These are phyloP conservation scores for Catharus ustulatus DNA, from an alignment of 2,797 vertebrate species.

Conservation along the genomic window DNA sequence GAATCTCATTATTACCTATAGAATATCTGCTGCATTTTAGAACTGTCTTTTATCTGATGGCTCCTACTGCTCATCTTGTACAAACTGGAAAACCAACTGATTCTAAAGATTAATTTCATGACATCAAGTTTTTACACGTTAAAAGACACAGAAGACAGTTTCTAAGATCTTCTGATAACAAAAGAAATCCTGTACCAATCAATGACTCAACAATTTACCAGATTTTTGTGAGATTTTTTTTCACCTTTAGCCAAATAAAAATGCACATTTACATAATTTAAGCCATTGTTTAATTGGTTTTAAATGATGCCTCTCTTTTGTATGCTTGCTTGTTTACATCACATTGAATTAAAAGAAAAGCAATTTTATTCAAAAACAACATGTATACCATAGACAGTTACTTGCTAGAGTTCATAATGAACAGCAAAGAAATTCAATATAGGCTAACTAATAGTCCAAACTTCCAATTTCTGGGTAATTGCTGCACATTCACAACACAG, in stretches of 20 bases:
- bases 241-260: neutral
- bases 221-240: neutral
- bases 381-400: neutral
- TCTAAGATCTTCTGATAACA: neutral
- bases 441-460: neutral
- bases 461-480: neutral
- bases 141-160: neutral
- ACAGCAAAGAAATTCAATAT: neutral
- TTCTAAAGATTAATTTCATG: constrained; percentile 18
- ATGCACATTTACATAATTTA: neutral
- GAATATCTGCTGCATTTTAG: constrained; percentile 1
- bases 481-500: neutral
- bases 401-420: neutral
- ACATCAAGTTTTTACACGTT: neutral
- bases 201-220: neutral
- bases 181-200: neutral
- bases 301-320: neutral
- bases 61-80: neutral
- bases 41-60: constrained; percentile 19
- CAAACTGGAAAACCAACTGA: neutral
- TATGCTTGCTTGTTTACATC: neutral
- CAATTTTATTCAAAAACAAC: neutral
- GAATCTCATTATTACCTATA: constrained; percentile 16
- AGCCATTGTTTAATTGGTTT: neutral
- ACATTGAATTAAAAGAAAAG: neutral